These are phyloP conservation scores for Tetramorium parvispinum DNA, from an alignment of 1,140 invertebrate genomes.

Conservation along the genomic window DNA sequence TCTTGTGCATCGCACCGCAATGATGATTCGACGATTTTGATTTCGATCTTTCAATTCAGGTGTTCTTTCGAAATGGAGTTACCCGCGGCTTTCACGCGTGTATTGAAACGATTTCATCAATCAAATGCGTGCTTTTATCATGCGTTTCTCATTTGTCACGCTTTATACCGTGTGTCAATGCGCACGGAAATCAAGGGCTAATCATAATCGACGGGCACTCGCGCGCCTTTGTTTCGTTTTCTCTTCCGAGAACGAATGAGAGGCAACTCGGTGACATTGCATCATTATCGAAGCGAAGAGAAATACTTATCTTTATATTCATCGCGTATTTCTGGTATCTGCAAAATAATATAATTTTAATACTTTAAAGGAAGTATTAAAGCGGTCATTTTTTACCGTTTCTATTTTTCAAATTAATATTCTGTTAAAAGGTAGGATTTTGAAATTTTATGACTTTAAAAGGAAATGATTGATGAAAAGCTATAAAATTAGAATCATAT, in stretches of 20 bases:
- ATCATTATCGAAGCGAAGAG: neutral
- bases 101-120: neutral
- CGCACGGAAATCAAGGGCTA: neutral
- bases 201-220: neutral
- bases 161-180: neutral
- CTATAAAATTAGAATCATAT: too few species aligned
- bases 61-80: neutral
- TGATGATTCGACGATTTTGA: slow-evolving; percentile 13
- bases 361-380: too few species aligned
- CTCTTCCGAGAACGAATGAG: neutral
- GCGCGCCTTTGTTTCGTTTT: slow-evolving; percentile 3
- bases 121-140: slow-evolving; percentile 9
- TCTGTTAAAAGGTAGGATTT: too few species aligned
- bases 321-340: neutral
- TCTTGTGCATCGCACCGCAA: neutral
- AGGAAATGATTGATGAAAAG: too few species aligned
- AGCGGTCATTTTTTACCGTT: too few species aligned
- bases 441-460: too few species aligned
- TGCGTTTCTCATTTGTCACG: neutral
- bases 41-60: slow-evolving; percentile 20
- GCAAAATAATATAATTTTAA: neutral
- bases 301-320: neutral
- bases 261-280: neutral
- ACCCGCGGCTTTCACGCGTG: neutral
- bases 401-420: too few species aligned